Evolutionary conservation across 53 echinoderm and acorn worm genomes (phyloP).

Genomic region (Patiria pectinifera): DNA sequence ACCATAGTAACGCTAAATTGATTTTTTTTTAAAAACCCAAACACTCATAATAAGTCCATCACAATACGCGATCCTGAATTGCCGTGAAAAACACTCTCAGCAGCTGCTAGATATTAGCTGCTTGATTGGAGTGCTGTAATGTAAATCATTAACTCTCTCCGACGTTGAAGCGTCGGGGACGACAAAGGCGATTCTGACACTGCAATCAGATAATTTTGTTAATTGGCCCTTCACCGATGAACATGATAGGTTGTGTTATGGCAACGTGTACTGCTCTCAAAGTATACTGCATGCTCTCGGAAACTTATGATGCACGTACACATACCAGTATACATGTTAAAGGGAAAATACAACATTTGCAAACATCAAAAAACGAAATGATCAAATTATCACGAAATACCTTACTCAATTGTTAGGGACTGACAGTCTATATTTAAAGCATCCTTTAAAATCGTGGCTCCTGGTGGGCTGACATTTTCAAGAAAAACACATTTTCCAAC

Average conservation of each 20-base stretch:
- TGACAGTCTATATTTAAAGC: no score
- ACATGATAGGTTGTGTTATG: not conserved
- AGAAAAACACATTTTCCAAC: no score
- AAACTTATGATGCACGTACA: no score
- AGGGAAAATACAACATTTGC: no score
- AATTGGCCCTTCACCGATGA: not conserved
- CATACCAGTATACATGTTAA: no score
- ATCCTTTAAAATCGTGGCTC: no score
- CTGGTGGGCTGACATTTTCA: no score
- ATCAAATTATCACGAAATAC: no score
- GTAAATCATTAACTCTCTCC: not conserved
- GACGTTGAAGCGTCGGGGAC: not conserved
- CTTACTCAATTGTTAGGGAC: no score
- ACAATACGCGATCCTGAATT: not conserved
- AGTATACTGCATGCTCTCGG: no score
- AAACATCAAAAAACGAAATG: no score
- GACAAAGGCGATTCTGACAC: not conserved
- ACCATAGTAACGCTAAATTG: not conserved
- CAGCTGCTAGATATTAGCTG: not conserved
- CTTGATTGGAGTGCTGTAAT: not conserved
- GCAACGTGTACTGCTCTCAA: not conserved
- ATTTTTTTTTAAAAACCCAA: not conserved
- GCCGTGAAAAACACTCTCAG: not conserved
- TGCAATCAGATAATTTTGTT: not conserved
- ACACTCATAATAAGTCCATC: not conserved